These are phyloP conservation scores for Aleiodes alternator DNA, from an alignment of 2,888 invertebrate genomes.

Conservation along the genomic window DNA sequence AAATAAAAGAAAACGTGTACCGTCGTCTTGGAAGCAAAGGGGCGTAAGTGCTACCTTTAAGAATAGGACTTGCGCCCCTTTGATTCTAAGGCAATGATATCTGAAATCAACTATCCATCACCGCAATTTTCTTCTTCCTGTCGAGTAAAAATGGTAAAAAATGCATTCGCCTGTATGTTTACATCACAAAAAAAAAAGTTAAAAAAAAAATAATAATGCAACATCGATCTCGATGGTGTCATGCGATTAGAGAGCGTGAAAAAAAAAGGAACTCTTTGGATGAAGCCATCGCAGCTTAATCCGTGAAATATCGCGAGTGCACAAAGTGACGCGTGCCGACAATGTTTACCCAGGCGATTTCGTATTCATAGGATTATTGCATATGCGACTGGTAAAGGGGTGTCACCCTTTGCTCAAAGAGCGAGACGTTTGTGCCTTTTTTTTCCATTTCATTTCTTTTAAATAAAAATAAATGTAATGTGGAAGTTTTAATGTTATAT, in stretches of 20 bases:
- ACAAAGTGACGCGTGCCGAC: constrained; percentile 67
- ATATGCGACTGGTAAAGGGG: constrained; percentile 48
- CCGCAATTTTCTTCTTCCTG: background rate
- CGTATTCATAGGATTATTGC: constrained; percentile 72
- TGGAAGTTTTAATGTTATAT: constrained; percentile 22
- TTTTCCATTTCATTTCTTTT: background rate
- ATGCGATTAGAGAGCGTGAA: constrained; percentile 61
- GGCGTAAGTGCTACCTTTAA: no score
- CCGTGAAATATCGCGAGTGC: constrained; percentile 74
- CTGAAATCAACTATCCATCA: constrained; percentile 23
- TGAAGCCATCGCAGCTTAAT: constrained; percentile 60
- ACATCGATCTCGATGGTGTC: constrained; percentile 52
- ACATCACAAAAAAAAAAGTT: constrained; percentile 19
- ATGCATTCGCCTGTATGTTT: constrained; percentile 19
- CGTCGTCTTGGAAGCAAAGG: no score
- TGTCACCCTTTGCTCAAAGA: constrained; percentile 55
- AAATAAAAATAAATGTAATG: constrained; percentile 49
- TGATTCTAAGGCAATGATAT: background rate
- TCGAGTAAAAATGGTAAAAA: background rate
- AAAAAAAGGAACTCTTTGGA: constrained; percentile 59
- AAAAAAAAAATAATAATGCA: background rate
- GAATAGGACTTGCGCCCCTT: no score
- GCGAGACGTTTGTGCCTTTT: constrained; percentile 48
- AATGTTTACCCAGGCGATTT: constrained; percentile 73
- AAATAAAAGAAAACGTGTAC: no score